phyloP scores from a whole-genome alignment of 1,140 invertebrate species.

The Lanistes nyassanus region DNA sequence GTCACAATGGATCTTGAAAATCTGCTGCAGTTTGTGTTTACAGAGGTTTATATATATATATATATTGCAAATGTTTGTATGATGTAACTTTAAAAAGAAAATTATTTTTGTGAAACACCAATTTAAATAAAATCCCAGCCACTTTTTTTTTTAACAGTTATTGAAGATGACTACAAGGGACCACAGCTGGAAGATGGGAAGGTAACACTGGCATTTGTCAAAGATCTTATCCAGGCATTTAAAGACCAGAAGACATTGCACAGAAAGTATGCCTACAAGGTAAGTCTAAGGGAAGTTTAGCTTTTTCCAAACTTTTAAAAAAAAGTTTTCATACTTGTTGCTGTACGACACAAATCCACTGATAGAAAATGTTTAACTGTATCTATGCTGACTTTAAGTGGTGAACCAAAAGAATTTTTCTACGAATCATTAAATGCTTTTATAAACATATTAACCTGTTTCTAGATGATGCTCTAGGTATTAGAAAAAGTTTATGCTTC shows the following conservation, averaged over 20 bases:
- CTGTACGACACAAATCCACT: too few relatives aligned
- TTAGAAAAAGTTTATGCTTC: conserved; percentile 2
- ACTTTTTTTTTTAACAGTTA: conserved; percentile 71
- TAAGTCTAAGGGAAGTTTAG: conserved; percentile 60
- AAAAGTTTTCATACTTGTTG: neutral
- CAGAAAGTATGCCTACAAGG: conserved; percentile 97
- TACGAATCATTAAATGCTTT: neutral
- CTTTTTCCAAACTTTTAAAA: neutral
- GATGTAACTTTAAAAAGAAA: too few relatives aligned
- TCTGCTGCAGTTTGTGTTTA: too few relatives aligned
- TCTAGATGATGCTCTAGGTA: neutral
- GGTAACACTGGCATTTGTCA: conserved; percentile 80
- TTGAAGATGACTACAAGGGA: conserved; percentile 94
- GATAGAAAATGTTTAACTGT: too few relatives aligned
- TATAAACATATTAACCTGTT: neutral
- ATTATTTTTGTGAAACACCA: neutral
- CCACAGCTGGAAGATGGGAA: conserved; percentile 85
- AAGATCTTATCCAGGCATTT: conserved; percentile 89
- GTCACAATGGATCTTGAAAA: too few relatives aligned
- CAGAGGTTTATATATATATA: too few relatives aligned
- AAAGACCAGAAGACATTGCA: conserved; percentile 94
- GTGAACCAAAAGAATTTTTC: neutral
- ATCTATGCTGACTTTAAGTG: too few relatives aligned
- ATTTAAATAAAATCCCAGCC: too few relatives aligned
- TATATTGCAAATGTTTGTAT: too few relatives aligned